These are phyloP conservation scores for Corythoichthys intestinalis DNA, from an alignment of 2,113 vertebrate genomes.

Conservation along the genomic window DNA sequence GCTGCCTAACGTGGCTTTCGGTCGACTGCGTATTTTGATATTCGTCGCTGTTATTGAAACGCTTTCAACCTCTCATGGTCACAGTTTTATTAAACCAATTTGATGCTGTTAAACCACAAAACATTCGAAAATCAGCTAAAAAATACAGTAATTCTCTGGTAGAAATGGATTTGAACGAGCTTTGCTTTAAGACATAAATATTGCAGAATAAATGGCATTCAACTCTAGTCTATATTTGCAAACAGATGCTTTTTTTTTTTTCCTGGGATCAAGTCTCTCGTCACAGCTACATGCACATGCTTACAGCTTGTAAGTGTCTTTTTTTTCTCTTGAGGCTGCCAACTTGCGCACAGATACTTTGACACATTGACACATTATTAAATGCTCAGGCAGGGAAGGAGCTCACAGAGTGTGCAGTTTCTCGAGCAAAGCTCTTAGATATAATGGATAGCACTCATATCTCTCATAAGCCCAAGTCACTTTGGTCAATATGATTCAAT, in stretches of 20 bases:
- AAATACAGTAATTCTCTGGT: no score
- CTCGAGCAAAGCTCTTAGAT: slow-evolving; percentile 1
- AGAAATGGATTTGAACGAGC: not conserved
- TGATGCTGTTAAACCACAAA: not conserved
- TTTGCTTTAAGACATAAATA: not conserved
- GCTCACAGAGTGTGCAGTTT: slow-evolving; percentile 25
- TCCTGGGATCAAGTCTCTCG: not conserved
- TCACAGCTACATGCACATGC: not conserved
- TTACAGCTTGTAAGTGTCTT: slow-evolving; percentile 1
- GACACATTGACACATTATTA: slow-evolving; percentile 54
- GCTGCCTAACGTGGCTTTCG: slow-evolving; percentile 39
- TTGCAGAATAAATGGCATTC: not conserved
- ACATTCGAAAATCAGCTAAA: no score
- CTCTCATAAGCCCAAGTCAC: not conserved
- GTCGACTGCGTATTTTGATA: slow-evolving; percentile 19
- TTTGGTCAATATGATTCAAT: slow-evolving; percentile 20
- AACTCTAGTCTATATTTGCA: not conserved
- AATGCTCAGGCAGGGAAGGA: slow-evolving; percentile 20
- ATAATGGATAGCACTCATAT: not conserved
- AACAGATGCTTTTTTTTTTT: not conserved
- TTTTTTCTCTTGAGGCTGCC: slow-evolving; percentile 5
- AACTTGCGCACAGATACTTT: slow-evolving; percentile 43
- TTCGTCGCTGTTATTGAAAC: not conserved
- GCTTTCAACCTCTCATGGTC: not conserved
- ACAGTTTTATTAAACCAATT: not conserved